phyloP scores from a whole-genome alignment of 1,140 invertebrate genomes.

The Hermatobates lingyangjiaoensis region DNA sequence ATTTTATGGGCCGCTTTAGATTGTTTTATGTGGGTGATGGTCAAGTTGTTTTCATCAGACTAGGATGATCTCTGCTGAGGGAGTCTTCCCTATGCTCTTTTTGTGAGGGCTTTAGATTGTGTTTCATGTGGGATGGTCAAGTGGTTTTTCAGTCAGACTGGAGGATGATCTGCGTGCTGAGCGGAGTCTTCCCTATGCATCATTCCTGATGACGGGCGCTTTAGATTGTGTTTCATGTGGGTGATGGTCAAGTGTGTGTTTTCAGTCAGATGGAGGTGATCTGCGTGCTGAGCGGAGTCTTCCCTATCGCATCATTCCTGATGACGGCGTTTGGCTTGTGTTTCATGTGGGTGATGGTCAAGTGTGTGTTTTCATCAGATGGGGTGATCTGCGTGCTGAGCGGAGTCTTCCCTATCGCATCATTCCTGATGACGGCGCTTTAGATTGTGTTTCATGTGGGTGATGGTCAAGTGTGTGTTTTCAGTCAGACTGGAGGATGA shows the following conservation, averaged over 20 bases:
- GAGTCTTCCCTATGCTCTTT: constrained; percentile 34
- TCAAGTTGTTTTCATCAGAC: too few relatives aligned
- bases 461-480: too few relatives aligned
- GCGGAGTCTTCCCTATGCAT: constrained; percentile 33
- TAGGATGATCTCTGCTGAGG: constrained; percentile 37
- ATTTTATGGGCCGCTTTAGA: too few relatives aligned
- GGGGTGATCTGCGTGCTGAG: constrained; percentile 38
- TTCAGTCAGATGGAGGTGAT: constrained; percentile 34
- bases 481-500: constrained; percentile 34
- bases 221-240: too few relatives aligned
- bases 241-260: constrained; percentile 1
- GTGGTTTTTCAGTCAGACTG: constrained; percentile 32
- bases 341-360: too few relatives aligned
- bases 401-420: constrained; percentile 32
- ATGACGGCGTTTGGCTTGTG: constrained; percentile 32
- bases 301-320: constrained; percentile 33
- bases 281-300: constrained; percentile 36
- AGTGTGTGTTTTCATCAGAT: constrained; percentile 32
- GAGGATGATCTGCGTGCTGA: constrained; percentile 37
- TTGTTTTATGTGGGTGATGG: too few relatives aligned
- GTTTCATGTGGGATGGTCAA: too few relatives aligned
- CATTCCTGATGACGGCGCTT: too few relatives aligned
- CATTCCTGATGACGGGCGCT: constrained; percentile 32
- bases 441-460: too few relatives aligned
- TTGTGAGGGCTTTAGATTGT: too few relatives aligned